Evolutionary conservation across 2,113 vertebrate genomes (phyloP).

Genomic region (Pongo abelii): DNA sequence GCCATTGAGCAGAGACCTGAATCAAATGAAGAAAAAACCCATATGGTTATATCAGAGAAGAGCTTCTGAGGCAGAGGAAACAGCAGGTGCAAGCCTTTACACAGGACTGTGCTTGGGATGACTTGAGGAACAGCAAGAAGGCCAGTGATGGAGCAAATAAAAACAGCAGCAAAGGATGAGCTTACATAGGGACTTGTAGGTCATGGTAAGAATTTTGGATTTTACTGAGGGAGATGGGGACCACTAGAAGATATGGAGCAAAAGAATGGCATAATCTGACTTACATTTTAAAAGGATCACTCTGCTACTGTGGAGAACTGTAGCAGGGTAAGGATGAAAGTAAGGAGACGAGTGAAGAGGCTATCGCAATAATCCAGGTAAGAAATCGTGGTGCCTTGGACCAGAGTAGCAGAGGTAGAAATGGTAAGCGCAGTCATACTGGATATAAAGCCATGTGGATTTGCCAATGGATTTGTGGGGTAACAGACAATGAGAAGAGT

Average conservation of each 20-base stretch:
- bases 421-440: background rate
- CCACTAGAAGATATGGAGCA: background rate
- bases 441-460: background rate
- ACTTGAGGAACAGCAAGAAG: background rate
- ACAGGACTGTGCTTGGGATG: background rate
- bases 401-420: background rate
- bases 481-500: background rate
- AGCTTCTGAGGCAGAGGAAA: background rate
- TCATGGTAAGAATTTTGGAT: background rate
- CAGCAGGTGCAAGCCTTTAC: background rate
- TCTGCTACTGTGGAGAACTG: background rate
- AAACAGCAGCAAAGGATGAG: background rate
- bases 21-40: background rate
- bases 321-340: background rate
- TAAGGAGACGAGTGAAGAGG: background rate
- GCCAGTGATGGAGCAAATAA: background rate
- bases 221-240: background rate
- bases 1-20: background rate
- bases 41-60: background rate
- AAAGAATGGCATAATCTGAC: background rate
- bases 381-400: background rate
- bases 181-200: background rate
- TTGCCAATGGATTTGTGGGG: background rate
- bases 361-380: background rate
- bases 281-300: background rate